These are phyloP conservation scores for Pinctada fucata DNA, from an alignment of 2,888 invertebrate genomes.

Conservation along the genomic window DNA sequence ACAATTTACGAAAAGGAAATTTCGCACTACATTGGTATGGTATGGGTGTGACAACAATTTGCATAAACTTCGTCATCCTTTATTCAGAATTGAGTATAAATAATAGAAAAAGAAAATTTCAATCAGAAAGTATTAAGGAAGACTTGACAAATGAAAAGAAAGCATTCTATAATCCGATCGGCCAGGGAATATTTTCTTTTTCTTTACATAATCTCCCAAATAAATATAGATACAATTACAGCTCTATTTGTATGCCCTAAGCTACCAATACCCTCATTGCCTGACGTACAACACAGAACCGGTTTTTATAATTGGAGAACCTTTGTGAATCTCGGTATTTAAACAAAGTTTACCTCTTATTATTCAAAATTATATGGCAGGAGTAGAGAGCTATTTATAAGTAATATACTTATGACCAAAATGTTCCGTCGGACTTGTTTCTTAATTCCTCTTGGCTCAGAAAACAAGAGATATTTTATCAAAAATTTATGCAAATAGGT, in stretches of 20 bases:
- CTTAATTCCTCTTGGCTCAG: background rate
- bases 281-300: slow-evolving; percentile 6
- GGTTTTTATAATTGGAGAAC: slow-evolving; percentile 1
- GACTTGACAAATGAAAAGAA: background rate
- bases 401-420: background rate
- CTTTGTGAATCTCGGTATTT: background rate
- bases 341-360: background rate
- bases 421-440: background rate
- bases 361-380: background rate
- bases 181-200: background rate
- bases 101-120: too few species aligned
- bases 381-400: background rate
- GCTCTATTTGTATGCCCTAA: slow-evolving; percentile 1
- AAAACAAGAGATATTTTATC: background rate
- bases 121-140: background rate
- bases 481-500: background rate
- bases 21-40: too few species aligned
- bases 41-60: too few species aligned
- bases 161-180: background rate
- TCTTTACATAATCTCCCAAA: background rate
- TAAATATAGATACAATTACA: slow-evolving; percentile 15
- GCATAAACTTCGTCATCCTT: too few species aligned
- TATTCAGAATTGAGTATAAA: too few species aligned
- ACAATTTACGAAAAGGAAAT: too few species aligned
- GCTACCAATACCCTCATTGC: background rate